These are phyloP conservation scores for Drosophila fuyamai DNA, from an alignment of 1,140 invertebrate species.

Conservation along the genomic window DNA sequence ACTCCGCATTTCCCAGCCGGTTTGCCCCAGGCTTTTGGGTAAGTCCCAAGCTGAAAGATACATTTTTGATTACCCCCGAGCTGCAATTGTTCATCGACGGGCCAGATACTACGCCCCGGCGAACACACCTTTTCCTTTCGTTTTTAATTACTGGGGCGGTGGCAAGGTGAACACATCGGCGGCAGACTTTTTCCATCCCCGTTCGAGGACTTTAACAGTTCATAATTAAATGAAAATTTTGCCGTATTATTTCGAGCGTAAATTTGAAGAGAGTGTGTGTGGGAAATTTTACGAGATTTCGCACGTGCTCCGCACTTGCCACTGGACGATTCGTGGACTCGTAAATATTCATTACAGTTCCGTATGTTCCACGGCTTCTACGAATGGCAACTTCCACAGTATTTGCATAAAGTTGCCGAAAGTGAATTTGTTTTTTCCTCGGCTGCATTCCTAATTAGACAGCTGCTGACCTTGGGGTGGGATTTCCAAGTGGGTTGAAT, in stretches of 20 bases:
- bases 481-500: constrained; percentile 2
- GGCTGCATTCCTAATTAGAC: constrained; percentile 73
- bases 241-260: constrained; percentile 72
- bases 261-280: constrained; percentile 68
- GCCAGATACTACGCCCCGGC: constrained; percentile 1
- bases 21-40: constrained; percentile 38
- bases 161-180: background rate
- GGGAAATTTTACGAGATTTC: constrained; percentile 70
- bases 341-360: constrained; percentile 79
- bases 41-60: constrained; percentile 64
- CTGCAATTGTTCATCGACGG: constrained; percentile 49
- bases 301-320: constrained; percentile 61
- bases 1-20: constrained; percentile 9
- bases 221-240: constrained; percentile 81
- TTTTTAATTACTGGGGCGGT: constrained; percentile 65
- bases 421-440: constrained; percentile 45
- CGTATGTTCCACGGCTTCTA: constrained; percentile 48
- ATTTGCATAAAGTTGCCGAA: constrained; percentile 78
- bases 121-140: constrained; percentile 42
- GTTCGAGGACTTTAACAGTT: constrained; percentile 49
- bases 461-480: constrained; percentile 63
- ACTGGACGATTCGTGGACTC: constrained; percentile 48
- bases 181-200: background rate
- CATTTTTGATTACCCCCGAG: constrained; percentile 69
- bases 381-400: constrained; percentile 42